Conservation (phyloP, 2,113 vertebrate species). For the Ptilorrhoa leucosticta region DNA sequence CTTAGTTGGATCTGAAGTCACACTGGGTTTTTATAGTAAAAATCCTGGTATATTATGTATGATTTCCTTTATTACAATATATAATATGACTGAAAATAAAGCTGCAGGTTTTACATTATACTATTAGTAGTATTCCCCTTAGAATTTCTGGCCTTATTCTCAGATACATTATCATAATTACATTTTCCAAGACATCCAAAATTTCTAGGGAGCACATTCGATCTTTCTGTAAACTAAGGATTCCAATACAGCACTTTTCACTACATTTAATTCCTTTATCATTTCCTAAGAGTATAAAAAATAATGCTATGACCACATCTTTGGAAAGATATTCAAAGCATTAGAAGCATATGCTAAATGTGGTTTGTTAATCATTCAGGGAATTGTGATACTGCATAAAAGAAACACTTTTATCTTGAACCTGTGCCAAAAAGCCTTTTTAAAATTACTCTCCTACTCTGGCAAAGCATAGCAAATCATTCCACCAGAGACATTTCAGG, state of each 20-base stretch:
- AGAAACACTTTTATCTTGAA: conserved; percentile 19
- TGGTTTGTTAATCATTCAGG: conserved; percentile 48
- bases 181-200: neutral
- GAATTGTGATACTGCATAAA: conserved; percentile 8
- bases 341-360: conserved; percentile 44
- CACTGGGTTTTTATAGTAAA: neutral
- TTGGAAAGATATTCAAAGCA: conserved; percentile 31
- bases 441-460: conserved; percentile 28
- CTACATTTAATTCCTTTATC: neutral
- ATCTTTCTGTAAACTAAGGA: neutral
- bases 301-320: neutral
- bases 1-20: neutral
- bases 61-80: neutral
- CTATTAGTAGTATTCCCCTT: neutral
- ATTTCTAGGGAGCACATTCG: rapidly evolving
- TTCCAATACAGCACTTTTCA: neutral
- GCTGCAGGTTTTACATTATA: neutral
- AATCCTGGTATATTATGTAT: neutral
- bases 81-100: neutral
- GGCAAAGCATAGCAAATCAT: conserved; percentile 15
- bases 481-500: neutral
- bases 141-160: neutral
- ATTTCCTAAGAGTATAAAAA: neutral
- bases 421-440: conserved; percentile 44
- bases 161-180: neutral